Conservation (phyloP, 2,113 vertebrate species). For the Todiramphus chloris region DNA sequence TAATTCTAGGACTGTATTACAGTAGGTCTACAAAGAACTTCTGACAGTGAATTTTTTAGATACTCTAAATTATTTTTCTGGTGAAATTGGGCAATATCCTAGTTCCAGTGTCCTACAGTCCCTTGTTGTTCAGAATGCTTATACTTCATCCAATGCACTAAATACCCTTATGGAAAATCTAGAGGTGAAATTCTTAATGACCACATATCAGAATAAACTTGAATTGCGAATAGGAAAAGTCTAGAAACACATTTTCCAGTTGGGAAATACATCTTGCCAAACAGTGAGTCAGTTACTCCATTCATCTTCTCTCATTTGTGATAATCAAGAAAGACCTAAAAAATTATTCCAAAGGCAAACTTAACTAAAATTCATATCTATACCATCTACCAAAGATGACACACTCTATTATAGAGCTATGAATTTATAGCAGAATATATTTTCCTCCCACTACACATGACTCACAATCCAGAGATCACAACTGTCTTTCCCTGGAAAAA, state of each 20-base stretch:
- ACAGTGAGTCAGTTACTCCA: not conserved
- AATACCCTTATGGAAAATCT: not conserved
- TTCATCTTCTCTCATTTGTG: not conserved
- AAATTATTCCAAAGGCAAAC: not conserved
- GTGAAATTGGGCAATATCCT: not conserved
- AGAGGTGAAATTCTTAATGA: not conserved
- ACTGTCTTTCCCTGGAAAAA: not conserved
- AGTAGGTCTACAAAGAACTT: not conserved
- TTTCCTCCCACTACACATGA: not conserved
- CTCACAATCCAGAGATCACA: not conserved
- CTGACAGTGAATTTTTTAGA: not conserved
- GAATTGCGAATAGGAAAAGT: not conserved
- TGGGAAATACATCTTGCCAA: not conserved
- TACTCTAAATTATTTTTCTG: not conserved
- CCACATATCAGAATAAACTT: not conserved
- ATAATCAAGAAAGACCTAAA: not conserved
- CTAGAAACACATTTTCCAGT: not conserved
- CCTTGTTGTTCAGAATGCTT: not conserved
- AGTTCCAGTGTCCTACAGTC: not conserved
- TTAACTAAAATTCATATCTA: not conserved
- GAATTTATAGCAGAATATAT: not conserved
- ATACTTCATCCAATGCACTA: not conserved
- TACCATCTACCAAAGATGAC: not conserved
- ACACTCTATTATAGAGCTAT: not conserved
- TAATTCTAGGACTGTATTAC: not conserved